Base-by-base conservation (phyloP, 2,113 vertebrate genomes). In the Synodontis membranacea region DNA sequence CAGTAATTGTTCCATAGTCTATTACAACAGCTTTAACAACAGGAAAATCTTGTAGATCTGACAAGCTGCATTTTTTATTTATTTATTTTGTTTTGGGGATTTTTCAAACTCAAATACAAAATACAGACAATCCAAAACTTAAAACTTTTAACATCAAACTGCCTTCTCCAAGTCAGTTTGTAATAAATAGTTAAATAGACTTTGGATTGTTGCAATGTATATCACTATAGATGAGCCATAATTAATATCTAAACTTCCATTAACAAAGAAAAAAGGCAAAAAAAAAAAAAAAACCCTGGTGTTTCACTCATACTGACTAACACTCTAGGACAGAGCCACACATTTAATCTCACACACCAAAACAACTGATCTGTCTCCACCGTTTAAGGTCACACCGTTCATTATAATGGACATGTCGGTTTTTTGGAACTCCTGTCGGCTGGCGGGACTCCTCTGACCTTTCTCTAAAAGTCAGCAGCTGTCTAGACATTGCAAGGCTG, bases 361-460 rank as follows among this genome's bases (percentile, higher is more conserved):
- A 84, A 90, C 88, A 89, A 93, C 88, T 90, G 93, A 94, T 93
- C 89, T 83, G 84, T 91, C 90, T 89, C 91, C 90, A 90, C 90
- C 92, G 91, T 92, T 94, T 92, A 95, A 96, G 94, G 94, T 95
- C 94, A 95, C 85, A 66, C 84, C 91, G 90, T 94, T 95, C 92
- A 94, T 94, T 95, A 94, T 94, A 94, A 91, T 86, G 91, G 92
- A 93, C 92, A 93, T 90, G 87, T 91, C 88, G 88, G 46, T 88
- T 88, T 87, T 90, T 92, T 88, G 87, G 88, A 78, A 64, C 70
- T 90, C 87, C 86, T 89, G 89, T 93, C 90, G 91, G 87, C 86
- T 89, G 88, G 88, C 90, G 90, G 89, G 89, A 84, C 82, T 85
- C 90, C 58, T 79, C 87, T 93, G 94, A 94, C 93, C 94, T 95